These are phyloP conservation scores for Papilio demoleus DNA, from an alignment of 2,888 invertebrate species.

Conservation along the genomic window DNA sequence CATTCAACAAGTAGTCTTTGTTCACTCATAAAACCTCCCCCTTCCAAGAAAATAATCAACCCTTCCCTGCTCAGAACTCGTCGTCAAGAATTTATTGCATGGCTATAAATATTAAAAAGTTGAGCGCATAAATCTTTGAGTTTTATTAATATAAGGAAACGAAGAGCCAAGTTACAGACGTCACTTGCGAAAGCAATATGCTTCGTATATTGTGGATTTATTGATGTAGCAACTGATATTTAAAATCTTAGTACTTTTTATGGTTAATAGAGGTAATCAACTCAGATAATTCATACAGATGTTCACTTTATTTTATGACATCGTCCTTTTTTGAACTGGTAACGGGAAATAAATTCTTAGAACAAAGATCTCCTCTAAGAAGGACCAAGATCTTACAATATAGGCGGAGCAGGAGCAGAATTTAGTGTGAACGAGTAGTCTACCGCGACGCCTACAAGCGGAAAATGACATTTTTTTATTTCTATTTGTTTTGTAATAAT, in stretches of 20 bases:
- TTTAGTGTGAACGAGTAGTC: no score
- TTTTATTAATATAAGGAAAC: constrained; percentile 72
- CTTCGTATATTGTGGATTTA: constrained; percentile 39
- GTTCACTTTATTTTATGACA: no score
- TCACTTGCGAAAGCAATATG: constrained; percentile 63
- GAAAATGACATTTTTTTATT: no score
- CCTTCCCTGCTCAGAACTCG: constrained; percentile 69
- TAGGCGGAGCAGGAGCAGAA: no score
- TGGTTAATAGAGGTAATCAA: background rate
- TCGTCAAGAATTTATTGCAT: constrained; percentile 78
- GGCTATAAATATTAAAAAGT: constrained; percentile 82
- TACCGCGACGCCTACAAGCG: no score
- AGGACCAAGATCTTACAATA: no score
- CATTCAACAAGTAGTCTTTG: constrained; percentile 56
- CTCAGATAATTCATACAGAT: no score
- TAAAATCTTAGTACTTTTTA: background rate
- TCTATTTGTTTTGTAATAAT: no score
- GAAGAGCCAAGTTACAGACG: constrained; percentile 57
- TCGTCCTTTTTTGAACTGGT: no score
- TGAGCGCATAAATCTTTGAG: constrained; percentile 74
- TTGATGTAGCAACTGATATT: constrained; percentile 9
- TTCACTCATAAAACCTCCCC: constrained; percentile 66
- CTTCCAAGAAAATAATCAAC: constrained; percentile 73
- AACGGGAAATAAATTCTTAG: no score
- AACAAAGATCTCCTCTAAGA: no score